Base-by-base conservation (phyloP, 2,797 vertebrate species). In the Tamandua tetradactyla region DNA sequence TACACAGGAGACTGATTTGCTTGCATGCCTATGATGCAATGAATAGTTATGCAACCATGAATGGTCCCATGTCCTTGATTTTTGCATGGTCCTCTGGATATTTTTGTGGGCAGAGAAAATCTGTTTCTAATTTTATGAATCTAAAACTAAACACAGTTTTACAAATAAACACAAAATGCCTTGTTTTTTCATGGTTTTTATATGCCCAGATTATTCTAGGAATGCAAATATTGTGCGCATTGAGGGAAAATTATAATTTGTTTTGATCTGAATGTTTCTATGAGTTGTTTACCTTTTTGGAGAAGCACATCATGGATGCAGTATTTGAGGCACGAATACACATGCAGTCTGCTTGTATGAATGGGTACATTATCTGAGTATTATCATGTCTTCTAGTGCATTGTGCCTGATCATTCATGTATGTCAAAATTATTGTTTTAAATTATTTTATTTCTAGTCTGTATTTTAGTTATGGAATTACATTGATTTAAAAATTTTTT, bases 211-310 rank as follows among this genome's bases (percentile, higher is more conserved):
- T 91, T 88, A 11, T 91, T 83, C 30, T 35, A 71, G 13, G 68
- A 79, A 47, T 49, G n/a, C 18, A 82, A 7, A 25, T 91, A 27
- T 10, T 35, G 1, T 72, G 37, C 83, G 14, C 89, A 71, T 30
- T 86, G 57, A 32, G 49, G 55, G 59, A 75, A 85, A 18, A 57
- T 85, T 69, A 62, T 61, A 30, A 37, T 86, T 81, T 27, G 30
- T 66, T 96, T 84, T 68, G 32, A 78, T 92, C 30, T 9, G 2
- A 47, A 66, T 83, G 44, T 80, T 91, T 80, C 37, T 80, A 57
- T 27, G 32, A 81, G 8, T 76, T 57, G 37, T 47, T 90, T 25
- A 40, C 27, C 30, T n/a, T 87, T 84, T 79, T 75, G 68, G 55
- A 57, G 86, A 94, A 72, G 44, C 10, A n/a, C 13, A 25, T 87